Conservation (phyloP, 2,113 vertebrate species). For the Hystrix cristata region DNA sequence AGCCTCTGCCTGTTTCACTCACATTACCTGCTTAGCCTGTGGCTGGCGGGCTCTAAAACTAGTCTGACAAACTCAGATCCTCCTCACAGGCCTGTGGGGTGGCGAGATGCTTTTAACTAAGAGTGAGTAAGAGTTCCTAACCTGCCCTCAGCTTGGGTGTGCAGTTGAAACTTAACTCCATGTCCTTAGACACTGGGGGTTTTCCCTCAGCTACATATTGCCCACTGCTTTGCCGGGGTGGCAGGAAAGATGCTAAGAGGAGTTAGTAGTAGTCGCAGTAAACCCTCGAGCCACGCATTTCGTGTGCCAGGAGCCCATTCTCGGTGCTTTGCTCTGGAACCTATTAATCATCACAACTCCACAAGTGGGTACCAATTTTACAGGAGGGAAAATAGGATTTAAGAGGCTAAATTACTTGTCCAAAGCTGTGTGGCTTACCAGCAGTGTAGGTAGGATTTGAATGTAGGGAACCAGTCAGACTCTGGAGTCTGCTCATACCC, state of each 20-base stretch:
- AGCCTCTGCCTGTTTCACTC: not conserved
- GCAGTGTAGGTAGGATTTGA: not conserved
- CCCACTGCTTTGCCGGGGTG: not conserved
- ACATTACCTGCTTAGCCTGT: fast-evolving
- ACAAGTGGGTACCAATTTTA: not conserved
- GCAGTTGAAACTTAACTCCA: not conserved
- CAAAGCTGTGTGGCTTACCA: not conserved
- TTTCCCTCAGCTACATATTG: not conserved
- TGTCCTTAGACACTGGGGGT: not conserved
- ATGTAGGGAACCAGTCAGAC: not conserved
- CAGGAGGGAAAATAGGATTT: not conserved
- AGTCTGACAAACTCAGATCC: not conserved
- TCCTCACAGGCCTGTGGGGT: not conserved
- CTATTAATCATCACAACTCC: not conserved
- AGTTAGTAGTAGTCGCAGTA: not conserved
- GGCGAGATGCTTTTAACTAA: not conserved
- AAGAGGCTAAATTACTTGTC: not conserved
- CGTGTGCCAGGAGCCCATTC: not conserved
- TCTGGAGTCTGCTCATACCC: not conserved
- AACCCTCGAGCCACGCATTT: not conserved
- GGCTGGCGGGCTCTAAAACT: not conserved
- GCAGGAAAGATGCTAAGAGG: not conserved
- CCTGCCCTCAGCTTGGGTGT: not conserved
- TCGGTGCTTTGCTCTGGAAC: not conserved
- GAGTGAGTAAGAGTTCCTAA: not conserved